These are phyloP conservation scores for Hapalemur alaotrensis DNA, from an alignment of 2,797 vertebrate species.

Conservation along the genomic window DNA sequence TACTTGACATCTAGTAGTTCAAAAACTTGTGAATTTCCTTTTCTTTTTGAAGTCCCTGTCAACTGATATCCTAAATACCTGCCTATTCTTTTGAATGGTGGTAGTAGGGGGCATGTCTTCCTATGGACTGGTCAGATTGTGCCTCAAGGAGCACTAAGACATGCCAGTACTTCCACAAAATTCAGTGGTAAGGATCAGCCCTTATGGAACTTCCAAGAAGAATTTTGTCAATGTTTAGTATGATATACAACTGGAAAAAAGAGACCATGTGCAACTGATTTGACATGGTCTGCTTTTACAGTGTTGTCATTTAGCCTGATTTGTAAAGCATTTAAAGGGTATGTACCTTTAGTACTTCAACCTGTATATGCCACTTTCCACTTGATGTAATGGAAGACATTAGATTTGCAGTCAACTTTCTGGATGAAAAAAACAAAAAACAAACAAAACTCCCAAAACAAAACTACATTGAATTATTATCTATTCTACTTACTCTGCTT, in stretches of 20 bases:
- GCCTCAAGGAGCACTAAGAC: not conserved
- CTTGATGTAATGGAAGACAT: slow-evolving; percentile 26
- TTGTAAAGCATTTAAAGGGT: slow-evolving; percentile 37
- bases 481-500: not conserved
- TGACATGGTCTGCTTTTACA: not conserved
- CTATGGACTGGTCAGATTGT: not conserved
- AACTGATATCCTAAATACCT: not conserved
- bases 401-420: slow-evolving; percentile 33
- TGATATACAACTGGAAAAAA: not conserved
- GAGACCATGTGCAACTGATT: not conserved
- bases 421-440: not conserved
- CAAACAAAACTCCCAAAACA: no score
- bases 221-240: slow-evolving; percentile 20
- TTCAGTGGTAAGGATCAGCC: not conserved
- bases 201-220: not conserved
- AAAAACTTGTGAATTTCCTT: slow-evolving; percentile 11
- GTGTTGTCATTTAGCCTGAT: not conserved
- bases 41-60: not conserved
- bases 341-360: not conserved
- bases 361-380: not conserved
- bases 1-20: not conserved
- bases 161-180: not conserved
- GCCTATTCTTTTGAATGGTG: not conserved
- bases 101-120: not conserved
- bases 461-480: not conserved